Conservation (phyloP, 2,113 vertebrate genomes). For the Entomyzon cyanotis region DNA sequence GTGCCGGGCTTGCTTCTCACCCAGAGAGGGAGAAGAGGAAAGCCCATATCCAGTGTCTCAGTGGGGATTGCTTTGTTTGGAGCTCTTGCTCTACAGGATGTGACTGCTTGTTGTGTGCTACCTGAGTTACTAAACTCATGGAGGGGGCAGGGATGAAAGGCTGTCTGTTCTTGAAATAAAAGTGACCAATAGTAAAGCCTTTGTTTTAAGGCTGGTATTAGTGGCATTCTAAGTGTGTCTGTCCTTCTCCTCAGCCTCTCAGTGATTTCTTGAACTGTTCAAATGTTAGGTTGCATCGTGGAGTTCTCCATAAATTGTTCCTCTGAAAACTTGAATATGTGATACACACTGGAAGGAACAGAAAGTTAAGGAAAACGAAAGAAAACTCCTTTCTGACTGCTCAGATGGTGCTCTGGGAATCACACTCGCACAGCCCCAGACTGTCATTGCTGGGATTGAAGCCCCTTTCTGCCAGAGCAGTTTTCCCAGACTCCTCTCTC, state of each 20-base stretch:
- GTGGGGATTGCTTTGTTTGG: not conserved
- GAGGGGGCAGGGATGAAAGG: not conserved
- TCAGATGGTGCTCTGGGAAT: not conserved
- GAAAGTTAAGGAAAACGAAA: not conserved
- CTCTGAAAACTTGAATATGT: not conserved
- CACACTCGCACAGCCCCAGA: not conserved
- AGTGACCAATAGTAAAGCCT: not conserved
- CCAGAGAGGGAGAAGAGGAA: not conserved
- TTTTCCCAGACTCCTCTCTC: not conserved
- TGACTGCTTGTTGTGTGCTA: not conserved
- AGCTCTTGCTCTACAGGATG: not conserved
- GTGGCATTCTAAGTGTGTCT: rapidly evolving
- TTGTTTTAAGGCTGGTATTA: not conserved
- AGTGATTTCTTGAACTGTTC: not conserved
- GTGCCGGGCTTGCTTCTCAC: not conserved
- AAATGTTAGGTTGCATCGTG: not conserved
- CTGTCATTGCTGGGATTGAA: not conserved
- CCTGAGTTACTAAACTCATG: not conserved
- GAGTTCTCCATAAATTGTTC: not conserved
- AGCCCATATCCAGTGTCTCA: not conserved
- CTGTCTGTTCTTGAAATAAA: slow-evolving; percentile 30
- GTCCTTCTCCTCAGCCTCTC: not conserved
- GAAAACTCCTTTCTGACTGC: not conserved
- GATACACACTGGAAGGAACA: not conserved
- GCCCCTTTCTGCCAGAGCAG: not conserved